These are phyloP conservation scores for Drosophila affinis DNA, from an alignment of 2,888 invertebrate species.

Conservation along the genomic window DNA sequence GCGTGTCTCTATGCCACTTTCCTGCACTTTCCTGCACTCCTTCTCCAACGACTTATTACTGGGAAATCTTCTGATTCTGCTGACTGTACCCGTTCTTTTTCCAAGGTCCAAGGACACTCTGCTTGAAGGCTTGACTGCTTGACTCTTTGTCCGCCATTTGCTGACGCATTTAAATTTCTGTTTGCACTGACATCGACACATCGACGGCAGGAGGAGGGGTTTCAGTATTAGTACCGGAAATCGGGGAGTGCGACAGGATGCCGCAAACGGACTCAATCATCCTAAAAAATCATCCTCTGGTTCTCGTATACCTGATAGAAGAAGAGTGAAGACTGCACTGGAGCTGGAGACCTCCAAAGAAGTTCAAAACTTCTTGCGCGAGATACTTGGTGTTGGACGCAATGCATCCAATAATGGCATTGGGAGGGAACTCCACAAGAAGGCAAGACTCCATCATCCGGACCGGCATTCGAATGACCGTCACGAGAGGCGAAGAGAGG, in stretches of 20 bases:
- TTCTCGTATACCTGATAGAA: too few relatives aligned
- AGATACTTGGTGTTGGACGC: too few relatives aligned
- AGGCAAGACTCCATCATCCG: constrained; percentile 96
- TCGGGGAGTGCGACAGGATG: not conserved
- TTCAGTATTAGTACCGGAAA: not conserved
- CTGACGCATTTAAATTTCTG: constrained; percentile 76
- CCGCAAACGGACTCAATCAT: constrained; percentile 38
- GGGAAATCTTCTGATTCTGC: not conserved
- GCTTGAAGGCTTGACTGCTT: not conserved
- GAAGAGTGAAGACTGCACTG: too few relatives aligned
- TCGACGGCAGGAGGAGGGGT: constrained; percentile 46
- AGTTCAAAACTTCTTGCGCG: too few relatives aligned
- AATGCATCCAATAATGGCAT: too few relatives aligned
- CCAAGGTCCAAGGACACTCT: not conserved
- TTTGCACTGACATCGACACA: constrained; percentile 53
- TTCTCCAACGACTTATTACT: constrained; percentile 7
- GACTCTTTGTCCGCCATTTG: constrained; percentile 55
- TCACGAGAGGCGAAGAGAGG: constrained; percentile 92
- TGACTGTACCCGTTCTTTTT: not conserved
- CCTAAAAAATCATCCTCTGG: not conserved
- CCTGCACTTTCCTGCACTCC: constrained; percentile 34
- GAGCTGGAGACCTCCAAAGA: too few relatives aligned
- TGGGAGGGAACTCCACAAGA: constrained; percentile 85
- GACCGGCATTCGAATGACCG: constrained; percentile 96
- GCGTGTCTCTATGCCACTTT: constrained; percentile 41